Evolutionary conservation across 1,140 invertebrate species (phyloP), one percentile per base, ranked within the genome.

Genomic region (Notospermus geniculatus): DNA sequence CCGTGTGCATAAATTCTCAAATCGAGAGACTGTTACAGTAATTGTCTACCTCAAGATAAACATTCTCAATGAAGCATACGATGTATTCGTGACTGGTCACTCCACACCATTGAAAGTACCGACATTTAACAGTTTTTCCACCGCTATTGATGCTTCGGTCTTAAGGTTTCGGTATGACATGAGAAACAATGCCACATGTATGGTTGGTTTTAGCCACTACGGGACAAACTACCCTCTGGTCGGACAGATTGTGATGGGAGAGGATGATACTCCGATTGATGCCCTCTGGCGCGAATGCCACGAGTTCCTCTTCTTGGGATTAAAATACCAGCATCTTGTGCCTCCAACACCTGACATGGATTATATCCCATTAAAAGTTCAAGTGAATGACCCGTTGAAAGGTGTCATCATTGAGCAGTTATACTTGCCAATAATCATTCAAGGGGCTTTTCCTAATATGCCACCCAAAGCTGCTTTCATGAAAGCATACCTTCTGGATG

Each of bases 401-500:
- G 71, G 74, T 22, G 58, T 71, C 2, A 68, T 70, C 19, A 56
- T 67, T 5, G 75, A 79, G 59, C 64, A 70, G 19, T 72, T 71
- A 53, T 80, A 67, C 65, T 66, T 80, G 22, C 72, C 75, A 23
- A 71, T 80, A 15, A 64, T 73, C 54, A 76, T 81, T 46, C 73
- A 77, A 56, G 72, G 70, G 15, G 77, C 72, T 27, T 68, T 78
- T 29, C 75, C 73, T n/a, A 79, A 79, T 62, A 71, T 70, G 9
- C 75, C 76, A 1, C 77, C 77, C 0, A 64, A 71, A 22, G 74
- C 72, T 7, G 70, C 69, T 15, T 72, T 70, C 54, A 71, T 69
- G 62, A 77, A 71, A 32, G 70, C 71, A 67, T 75, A 75, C 57
- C 74, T 76, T 63, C 75, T 77, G 72, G 77, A 80, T 53, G 75